A percentile compares a stretch with the other conserved stretches of the same genome.
phyloP scores from a whole-genome alignment of 1,140 invertebrate genomes.

The Parasteatoda tepidariorum region DNA sequence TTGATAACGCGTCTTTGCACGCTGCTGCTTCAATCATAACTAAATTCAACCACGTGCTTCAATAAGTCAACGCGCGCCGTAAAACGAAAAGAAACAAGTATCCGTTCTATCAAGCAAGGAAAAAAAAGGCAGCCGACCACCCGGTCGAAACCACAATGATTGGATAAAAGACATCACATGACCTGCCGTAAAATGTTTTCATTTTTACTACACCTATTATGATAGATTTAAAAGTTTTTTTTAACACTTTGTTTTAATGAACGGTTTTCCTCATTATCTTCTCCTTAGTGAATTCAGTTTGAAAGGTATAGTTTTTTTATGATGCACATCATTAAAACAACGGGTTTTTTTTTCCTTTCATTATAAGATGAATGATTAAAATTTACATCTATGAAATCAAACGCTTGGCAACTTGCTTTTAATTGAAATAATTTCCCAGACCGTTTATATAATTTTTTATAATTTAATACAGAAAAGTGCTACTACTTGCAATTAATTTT shows the following conservation, averaged over 20 bases:
- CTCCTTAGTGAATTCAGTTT: too few relatives aligned
- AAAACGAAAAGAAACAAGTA: conserved; percentile 49
- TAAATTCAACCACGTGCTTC: conserved; percentile 56
- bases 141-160: conserved; percentile 37
- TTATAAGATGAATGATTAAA: too few relatives aligned
- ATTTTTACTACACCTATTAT: background rate
- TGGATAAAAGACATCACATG: conserved; percentile 30
- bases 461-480: too few relatives aligned
- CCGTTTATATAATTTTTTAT: too few relatives aligned
- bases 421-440: too few relatives aligned
- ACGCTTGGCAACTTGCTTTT: too few relatives aligned
- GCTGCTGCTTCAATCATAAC: conserved; percentile 29
- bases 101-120: conserved; percentile 1
- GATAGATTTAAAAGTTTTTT: background rate
- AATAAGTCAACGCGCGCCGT: conserved; percentile 43
- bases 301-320: too few relatives aligned
- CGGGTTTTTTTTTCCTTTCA: too few relatives aligned
- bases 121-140: conserved; percentile 31
- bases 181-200: background rate
- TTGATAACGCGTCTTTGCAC: conserved; percentile 22
- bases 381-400: too few relatives aligned
- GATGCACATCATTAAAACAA: too few relatives aligned
- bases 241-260: background rate
- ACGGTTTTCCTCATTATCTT: background rate
- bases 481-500: too few relatives aligned